These are phyloP conservation scores for Coelopa pilipes DNA, from an alignment of 2,888 invertebrate species.

Conservation along the genomic window DNA sequence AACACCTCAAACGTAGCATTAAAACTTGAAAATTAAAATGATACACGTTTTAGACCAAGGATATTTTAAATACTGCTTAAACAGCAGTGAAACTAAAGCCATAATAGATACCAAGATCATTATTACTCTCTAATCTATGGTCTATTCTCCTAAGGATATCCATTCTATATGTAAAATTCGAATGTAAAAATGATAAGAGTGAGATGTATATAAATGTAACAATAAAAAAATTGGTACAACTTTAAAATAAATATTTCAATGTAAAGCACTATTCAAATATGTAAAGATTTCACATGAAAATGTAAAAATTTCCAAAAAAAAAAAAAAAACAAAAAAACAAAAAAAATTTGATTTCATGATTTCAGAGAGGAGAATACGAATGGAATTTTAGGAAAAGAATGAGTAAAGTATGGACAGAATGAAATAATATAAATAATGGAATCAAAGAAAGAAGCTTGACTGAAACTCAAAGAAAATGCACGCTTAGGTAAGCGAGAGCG, in stretches of 20 bases:
- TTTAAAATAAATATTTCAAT: constrained; percentile 10
- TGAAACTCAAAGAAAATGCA: constrained; percentile 32
- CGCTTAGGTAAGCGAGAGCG: constrained; percentile 1
- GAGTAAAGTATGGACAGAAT: constrained; percentile 11
- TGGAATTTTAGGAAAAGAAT: constrained; percentile 31
- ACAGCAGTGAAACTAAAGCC: no score
- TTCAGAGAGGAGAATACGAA: constrained; percentile 22
- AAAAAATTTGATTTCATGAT: background rate
- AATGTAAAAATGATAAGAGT: constrained; percentile 32
- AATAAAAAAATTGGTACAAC: background rate
- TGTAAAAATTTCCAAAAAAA: constrained; percentile 15
- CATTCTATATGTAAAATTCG: constrained; percentile 13
- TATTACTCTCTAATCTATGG: no score
- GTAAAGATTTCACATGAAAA: constrained; percentile 1
- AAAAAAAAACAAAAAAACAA: background rate
- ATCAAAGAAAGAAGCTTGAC: constrained; percentile 11
- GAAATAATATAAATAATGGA: constrained; percentile 13
- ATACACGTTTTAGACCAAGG: no score
- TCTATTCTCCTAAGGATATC: no score
- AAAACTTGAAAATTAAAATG: no score
- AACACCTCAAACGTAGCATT: no score
- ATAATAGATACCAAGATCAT: no score
- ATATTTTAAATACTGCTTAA: no score
- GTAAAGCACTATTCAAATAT: background rate
- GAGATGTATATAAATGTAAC: constrained; percentile 16